A percentile compares a stretch with the other conserved stretches of the same genome.
These are phyloP conservation scores for Sciurus carolinensis DNA, from an alignment of 2,797 vertebrate genomes.

Conservation along the genomic window DNA sequence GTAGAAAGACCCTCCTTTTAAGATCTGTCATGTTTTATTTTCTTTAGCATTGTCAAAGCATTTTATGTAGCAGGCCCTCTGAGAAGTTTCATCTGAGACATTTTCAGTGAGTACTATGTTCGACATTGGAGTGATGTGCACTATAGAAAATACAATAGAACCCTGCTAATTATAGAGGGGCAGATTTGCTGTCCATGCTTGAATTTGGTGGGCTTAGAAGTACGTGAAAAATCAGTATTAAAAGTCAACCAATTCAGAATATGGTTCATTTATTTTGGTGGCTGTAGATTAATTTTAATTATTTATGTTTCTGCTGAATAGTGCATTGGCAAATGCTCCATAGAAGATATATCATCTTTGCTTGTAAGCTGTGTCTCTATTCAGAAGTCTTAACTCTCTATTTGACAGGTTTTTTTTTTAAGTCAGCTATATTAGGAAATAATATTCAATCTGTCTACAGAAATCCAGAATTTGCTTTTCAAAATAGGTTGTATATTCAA, in stretches of 20 bases:
- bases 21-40: not conserved
- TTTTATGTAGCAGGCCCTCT: not conserved
- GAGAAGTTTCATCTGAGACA: not conserved
- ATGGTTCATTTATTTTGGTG: slow-evolving; percentile 53
- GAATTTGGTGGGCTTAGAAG: slow-evolving; percentile 24
- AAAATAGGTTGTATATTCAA: slow-evolving; percentile 37
- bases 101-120: not conserved
- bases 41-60: not conserved
- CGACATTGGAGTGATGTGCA: not conserved
- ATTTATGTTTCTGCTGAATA: slow-evolving; percentile 64
- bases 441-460: slow-evolving; percentile 54
- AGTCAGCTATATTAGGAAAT: slow-evolving; percentile 67
- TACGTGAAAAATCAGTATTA: slow-evolving; percentile 48
- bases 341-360: not conserved
- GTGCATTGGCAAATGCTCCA: slow-evolving; percentile 32
- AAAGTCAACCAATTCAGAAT: slow-evolving; percentile 19
- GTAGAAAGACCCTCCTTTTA: not conserved
- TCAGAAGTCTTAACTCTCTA: slow-evolving; percentile 54
- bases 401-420: slow-evolving; percentile 49
- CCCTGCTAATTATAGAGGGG: not conserved
- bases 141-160: not conserved
- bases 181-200: not conserved
- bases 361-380: slow-evolving; percentile 60
- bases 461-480: slow-evolving; percentile 62
- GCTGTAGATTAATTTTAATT: slow-evolving; percentile 67